A percentile compares a stretch with the other conserved stretches of the same genome.
Conservation (phyloP, 2,797 vertebrate species). For the Ibycter americanus region DNA sequence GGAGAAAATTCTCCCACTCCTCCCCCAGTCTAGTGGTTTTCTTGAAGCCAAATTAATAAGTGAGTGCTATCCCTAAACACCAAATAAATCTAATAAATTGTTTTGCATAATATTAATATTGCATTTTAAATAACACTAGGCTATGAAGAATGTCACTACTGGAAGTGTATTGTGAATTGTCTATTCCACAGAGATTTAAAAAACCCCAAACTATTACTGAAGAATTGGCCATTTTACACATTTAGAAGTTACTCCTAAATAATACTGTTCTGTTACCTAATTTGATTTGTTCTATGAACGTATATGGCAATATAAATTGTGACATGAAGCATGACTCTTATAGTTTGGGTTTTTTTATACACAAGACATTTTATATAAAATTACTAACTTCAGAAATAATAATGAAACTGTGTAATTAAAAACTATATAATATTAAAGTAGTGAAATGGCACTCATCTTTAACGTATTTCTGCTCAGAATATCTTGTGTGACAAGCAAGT, state of each 20-base stretch:
- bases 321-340: not conserved
- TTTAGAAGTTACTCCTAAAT: not conserved
- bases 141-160: not conserved
- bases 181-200: not conserved
- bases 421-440: not conserved
- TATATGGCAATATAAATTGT: not conserved
- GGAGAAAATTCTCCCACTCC: not conserved
- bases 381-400: not conserved
- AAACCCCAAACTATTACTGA: not conserved
- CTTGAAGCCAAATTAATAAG: not conserved
- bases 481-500: not conserved
- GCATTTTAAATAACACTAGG: not conserved
- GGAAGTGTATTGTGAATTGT: not conserved
- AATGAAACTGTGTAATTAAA: not conserved
- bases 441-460: not conserved
- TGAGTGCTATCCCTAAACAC: not conserved
- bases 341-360: not conserved
- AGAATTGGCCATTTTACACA: not conserved
- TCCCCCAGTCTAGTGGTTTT: not conserved
- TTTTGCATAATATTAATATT: too few species aligned
- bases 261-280: not conserved
- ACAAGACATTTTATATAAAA: not conserved
- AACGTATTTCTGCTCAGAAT: not conserved
- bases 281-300: not conserved
- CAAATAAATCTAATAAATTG: not conserved